These are phyloP conservation scores for Tokudaia tokunoshimensis DNA, from an alignment of 2,797 vertebrate genomes.

Conservation along the genomic window DNA sequence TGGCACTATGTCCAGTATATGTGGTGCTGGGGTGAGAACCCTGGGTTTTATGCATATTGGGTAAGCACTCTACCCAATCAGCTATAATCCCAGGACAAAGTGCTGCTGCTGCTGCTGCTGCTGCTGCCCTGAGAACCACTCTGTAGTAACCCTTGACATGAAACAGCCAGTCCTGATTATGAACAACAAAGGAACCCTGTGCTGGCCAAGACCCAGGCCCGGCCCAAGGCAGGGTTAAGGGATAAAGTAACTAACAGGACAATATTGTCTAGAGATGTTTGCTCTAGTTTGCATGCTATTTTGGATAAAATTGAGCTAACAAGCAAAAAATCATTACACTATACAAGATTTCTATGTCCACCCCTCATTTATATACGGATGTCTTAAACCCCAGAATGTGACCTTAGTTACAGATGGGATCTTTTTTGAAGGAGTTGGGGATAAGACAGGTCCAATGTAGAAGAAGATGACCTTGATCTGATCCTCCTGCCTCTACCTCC, in stretches of 20 bases:
- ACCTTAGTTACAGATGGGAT: not conserved
- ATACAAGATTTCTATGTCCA: not conserved
- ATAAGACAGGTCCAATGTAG: not conserved
- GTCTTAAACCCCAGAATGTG: not conserved
- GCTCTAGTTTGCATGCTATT: not conserved
- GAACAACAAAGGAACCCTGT: not conserved
- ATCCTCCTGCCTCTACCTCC: not conserved
- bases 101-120: not conserved
- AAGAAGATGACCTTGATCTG: not conserved
- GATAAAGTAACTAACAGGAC: not conserved
- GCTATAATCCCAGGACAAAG: not conserved
- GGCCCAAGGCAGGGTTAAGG: not conserved
- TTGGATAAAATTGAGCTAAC: not conserved
- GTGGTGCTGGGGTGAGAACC: not conserved
- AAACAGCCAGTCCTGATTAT: not conserved
- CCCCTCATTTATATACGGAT: not conserved
- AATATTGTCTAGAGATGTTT: not conserved
- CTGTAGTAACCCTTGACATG: not conserved
- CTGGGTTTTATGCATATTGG: too few species aligned
- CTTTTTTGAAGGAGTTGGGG: not conserved
- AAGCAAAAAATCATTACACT: not conserved
- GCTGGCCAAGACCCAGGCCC: not conserved
- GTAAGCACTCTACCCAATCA: not conserved
- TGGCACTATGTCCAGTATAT: not conserved
- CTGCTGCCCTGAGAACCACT: not conserved